phyloP scores from a whole-genome alignment of 2,113 vertebrate genomes.

The Cynopterus brachyotis region DNA sequence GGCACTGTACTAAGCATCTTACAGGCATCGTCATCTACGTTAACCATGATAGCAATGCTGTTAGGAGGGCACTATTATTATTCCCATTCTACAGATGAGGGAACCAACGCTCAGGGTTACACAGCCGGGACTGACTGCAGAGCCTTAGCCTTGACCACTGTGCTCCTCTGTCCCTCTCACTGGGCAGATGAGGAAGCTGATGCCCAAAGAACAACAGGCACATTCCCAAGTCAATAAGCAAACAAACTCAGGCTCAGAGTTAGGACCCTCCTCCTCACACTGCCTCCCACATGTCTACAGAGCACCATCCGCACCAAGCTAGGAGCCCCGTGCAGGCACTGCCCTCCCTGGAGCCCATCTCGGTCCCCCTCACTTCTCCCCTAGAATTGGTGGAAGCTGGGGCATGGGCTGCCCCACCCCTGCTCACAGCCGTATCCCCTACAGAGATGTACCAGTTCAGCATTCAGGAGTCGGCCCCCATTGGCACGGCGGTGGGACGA shows the following conservation, averaged over 20 bases:
- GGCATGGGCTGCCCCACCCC: background rate
- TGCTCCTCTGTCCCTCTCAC: background rate
- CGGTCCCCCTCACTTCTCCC: no score
- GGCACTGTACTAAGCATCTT: background rate
- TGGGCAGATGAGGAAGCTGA: background rate
- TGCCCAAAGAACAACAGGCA: background rate
- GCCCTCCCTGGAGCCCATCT: background rate
- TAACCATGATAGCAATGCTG: rapidly evolving
- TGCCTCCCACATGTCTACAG: background rate
- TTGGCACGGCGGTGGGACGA: slow-evolving; percentile 92
- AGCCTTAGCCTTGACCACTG: background rate
- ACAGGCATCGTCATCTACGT: rapidly evolving
- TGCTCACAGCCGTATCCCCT: background rate
- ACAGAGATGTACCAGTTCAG: slow-evolving; percentile 98
- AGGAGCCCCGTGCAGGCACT: background rate
- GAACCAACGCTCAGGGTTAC: background rate
- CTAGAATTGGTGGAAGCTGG: background rate
- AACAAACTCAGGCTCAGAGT: background rate
- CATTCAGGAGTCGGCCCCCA: slow-evolving; percentile 89
- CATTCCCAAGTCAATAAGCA: background rate
- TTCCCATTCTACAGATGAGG: slow-evolving; percentile 5
- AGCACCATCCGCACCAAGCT: background rate
- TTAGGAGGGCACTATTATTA: background rate
- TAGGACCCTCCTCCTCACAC: background rate
- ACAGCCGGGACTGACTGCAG: background rate